Percentiles rank a stretch among this genome's conserved stretches.
phyloP scores from a whole-genome alignment of 2,113 vertebrate species.

The Alethe diademata region DNA sequence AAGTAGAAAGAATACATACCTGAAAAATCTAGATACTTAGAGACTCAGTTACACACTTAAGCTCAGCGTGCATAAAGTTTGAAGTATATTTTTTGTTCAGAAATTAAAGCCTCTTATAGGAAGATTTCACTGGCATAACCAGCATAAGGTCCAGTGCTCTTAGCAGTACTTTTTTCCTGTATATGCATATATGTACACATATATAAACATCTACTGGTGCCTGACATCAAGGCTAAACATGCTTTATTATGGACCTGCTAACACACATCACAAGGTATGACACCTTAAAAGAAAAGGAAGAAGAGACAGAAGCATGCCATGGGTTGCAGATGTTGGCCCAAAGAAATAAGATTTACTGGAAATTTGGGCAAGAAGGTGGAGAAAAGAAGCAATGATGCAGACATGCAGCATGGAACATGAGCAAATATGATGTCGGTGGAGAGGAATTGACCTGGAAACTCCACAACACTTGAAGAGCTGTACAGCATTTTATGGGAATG shows the following conservation, averaged over 20 bases:
- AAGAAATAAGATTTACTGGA: background rate
- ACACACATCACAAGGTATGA: background rate
- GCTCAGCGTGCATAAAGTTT: background rate
- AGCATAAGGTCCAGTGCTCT: background rate
- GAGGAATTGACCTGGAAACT: background rate
- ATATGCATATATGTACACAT: background rate
- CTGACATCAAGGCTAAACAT: background rate
- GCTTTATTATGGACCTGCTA: background rate
- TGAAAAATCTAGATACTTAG: background rate
- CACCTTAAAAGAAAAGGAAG: background rate
- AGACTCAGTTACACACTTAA: background rate
- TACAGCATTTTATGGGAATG: background rate
- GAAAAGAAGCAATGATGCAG: slow-evolving; percentile 17
- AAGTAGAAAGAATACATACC: slow-evolving; percentile 12
- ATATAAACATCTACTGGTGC: background rate
- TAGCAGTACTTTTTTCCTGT: background rate
- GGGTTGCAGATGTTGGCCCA: background rate
- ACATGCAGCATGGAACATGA: slow-evolving; percentile 35
- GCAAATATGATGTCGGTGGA: background rate
- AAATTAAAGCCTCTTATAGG: background rate
- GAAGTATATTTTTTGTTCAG: background rate
- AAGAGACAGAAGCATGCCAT: slow-evolving; percentile 30
- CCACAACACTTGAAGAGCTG: background rate
- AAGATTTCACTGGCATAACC: background rate
- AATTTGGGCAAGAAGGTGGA: background rate